Conservation (phyloP, 2,888 invertebrate species). For the Ectemnius continuus region DNA sequence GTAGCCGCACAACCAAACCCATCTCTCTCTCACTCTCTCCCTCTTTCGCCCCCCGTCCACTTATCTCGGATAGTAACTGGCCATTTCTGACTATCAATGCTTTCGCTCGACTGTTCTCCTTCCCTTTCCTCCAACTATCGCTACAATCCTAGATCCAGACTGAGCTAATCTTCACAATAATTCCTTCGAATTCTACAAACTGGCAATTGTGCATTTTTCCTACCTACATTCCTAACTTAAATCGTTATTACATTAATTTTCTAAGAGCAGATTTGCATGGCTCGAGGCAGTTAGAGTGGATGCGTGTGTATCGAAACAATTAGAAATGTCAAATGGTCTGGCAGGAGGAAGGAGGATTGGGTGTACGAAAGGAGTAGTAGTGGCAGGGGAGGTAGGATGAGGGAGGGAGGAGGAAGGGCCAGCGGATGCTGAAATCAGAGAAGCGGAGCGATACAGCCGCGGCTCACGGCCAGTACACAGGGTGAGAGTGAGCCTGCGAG, state of each 20-base stretch:
- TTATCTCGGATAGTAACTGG: slow-evolving; percentile 36
- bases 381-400: slow-evolving; percentile 17
- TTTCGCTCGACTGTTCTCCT: slow-evolving; percentile 27
- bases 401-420: slow-evolving; percentile 13
- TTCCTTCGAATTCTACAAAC: no score
- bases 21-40: slow-evolving; percentile 28
- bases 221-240: no score
- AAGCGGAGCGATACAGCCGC: slow-evolving; percentile 49
- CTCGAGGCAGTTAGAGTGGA: background rate
- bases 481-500: slow-evolving; percentile 69
- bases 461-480: slow-evolving; percentile 59
- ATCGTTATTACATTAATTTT: no score
- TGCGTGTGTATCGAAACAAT: slow-evolving; percentile 18
- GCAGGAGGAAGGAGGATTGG: slow-evolving; percentile 22
- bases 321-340: slow-evolving; percentile 33
- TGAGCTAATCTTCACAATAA: no score
- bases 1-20: slow-evolving; percentile 61
- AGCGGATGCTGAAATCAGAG: slow-evolving; percentile 56
- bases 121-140: background rate
- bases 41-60: slow-evolving; percentile 37
- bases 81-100: slow-evolving; percentile 58
- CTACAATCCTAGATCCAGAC: no score
- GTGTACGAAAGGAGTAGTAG: slow-evolving; percentile 8
- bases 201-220: no score
- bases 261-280: no score